Conservation (phyloP, 2,797 vertebrate genomes). For the Phrynocephalus vlangalii region DNA sequence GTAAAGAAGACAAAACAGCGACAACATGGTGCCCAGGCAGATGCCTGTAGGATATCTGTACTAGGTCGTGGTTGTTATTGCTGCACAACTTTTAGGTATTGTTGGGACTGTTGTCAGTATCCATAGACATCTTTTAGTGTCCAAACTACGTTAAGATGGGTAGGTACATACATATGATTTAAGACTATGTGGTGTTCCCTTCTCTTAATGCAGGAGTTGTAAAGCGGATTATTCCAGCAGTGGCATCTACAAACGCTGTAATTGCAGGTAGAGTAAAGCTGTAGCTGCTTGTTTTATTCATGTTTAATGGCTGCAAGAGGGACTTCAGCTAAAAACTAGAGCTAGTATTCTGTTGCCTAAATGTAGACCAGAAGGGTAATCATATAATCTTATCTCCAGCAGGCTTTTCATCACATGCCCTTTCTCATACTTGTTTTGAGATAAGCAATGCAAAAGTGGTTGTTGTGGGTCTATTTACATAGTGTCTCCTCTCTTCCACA, state of each 20-base stretch:
- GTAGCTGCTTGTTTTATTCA: background rate
- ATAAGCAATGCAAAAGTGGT: too few species aligned
- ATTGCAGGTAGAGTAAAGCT: slow-evolving; percentile 87
- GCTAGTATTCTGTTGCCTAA: background rate
- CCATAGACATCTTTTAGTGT: background rate
- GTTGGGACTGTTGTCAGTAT: background rate
- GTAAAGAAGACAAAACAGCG: too few species aligned
- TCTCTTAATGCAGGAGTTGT: slow-evolving; percentile 85
- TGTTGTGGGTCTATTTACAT: too few species aligned
- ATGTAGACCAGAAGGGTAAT: background rate
- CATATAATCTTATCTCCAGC: too few species aligned
- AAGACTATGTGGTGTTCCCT: slow-evolving; percentile 8
- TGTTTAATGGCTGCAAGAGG: background rate
- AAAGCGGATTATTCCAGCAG: slow-evolving; percentile 93
- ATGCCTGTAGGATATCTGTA: background rate
- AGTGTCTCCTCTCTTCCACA: background rate
- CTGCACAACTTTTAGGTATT: background rate
- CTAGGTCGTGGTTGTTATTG: background rate
- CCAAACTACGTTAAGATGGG: background rate
- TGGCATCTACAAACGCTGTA: slow-evolving; percentile 94
- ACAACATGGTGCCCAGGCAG: background rate
- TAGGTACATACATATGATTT: slow-evolving; percentile 1
- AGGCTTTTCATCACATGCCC: too few species aligned
- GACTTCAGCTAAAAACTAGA: background rate
- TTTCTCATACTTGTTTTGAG: too few species aligned